Evolutionary conservation across 1,140 invertebrate genomes (phyloP), one percentile per base, ranked within the genome.

Genomic region (Drosophila nigrodunni): DNA sequence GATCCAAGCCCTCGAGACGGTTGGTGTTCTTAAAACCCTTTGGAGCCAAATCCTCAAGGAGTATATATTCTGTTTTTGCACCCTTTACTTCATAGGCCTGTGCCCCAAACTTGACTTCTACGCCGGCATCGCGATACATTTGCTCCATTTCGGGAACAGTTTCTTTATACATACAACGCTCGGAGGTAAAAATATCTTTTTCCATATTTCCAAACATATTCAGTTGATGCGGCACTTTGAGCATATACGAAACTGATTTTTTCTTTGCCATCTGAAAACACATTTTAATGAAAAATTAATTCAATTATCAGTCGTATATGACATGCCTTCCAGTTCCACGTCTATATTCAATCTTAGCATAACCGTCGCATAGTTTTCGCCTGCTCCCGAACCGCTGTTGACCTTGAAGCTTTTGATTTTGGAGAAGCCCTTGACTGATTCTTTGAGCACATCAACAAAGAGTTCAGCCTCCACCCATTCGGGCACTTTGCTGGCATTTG

Each of bases 1-100:
- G 75, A 46, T 94, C 92, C 1, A 95, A 72, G 0, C 94, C 94
- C 61, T 93, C 92, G 10, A 92, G 77, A 50, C 94, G 92, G 69
- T 95, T 93, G 6, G 79, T 91, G 93, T 95, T 91, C 18, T 83
- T 89, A 30, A 89, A 91, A 0, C 85, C 89, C 7, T 91, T 74
- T 4, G 89, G 77, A 9, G 92, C 73, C 2, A 95, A 83, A 90
- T 95, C 94, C 67, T 95, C 94, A 3, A 95, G 77, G 0, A 94
- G 80, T n/a, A 95, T 69, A 60, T 87, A 79, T 2, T 68, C 54
- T 5, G 25, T 60, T 11, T 52, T 65, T 13, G 74, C 78, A 25
- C 62, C 64, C 8, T 59, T 70, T 0, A 91, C 25, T 10, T 76
- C 57, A 49, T 90, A 91, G 46, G 64, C 68, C 2, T 73, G 34